Conservation (phyloP, 2,797 vertebrate species). For the Phyllotis vaccarum region DNA sequence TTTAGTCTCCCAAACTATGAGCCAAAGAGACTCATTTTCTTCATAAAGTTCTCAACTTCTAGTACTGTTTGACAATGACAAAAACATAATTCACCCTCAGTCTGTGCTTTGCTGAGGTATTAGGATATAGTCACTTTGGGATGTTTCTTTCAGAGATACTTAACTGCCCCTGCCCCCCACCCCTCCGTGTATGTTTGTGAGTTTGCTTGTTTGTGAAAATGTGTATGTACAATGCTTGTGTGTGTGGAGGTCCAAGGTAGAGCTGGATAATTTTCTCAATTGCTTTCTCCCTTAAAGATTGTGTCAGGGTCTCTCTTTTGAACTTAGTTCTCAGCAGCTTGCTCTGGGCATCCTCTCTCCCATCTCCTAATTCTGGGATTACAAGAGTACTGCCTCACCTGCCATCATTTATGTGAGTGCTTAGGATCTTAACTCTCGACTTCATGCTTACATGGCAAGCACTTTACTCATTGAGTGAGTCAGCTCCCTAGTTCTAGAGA, state of each 20-base stretch:
- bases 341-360: not conserved
- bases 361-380: not conserved
- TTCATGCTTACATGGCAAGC: not conserved
- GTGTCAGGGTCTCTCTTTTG: not conserved
- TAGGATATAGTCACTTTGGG: not conserved
- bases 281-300: not conserved
- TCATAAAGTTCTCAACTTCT: not conserved
- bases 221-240: not conserved
- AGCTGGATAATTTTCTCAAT: not conserved
- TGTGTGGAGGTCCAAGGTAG: not conserved
- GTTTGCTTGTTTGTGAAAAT: not conserved
- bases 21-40: not conserved
- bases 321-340: not conserved
- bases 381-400: not conserved
- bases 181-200: rapidly evolving
- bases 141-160: not conserved
- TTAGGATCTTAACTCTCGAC: not conserved
- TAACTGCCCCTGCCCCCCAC: too few species aligned
- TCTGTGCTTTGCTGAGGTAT: not conserved
- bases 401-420: not conserved
- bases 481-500: not conserved
- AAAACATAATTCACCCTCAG: not conserved
- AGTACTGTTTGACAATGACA: not conserved
- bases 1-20: not conserved
- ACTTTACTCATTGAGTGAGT: not conserved